Percentiles rank a stretch among this genome's conserved stretches.
Evolutionary conservation across 2,888 invertebrate genomes (phyloP).

Genomic region (Venusia cambrica): DNA sequence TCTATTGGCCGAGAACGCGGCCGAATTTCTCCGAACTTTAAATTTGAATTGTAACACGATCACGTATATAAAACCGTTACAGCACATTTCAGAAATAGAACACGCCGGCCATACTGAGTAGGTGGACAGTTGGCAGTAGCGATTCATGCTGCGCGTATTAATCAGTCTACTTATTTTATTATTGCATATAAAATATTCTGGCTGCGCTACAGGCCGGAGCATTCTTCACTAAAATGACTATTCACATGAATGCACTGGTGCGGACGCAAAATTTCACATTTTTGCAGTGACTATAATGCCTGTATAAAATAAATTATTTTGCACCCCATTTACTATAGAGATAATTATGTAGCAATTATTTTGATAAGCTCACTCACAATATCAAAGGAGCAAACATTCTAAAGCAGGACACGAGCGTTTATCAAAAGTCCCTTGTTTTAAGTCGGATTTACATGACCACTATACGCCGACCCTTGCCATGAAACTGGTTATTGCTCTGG

Average conservation of each 20-base stretch:
- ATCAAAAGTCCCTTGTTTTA: constrained; percentile 55
- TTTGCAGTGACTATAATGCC: too few relatives aligned
- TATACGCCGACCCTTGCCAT: constrained; percentile 31
- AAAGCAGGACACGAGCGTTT: constrained; percentile 44
- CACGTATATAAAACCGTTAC: constrained; percentile 75
- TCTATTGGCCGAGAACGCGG: constrained; percentile 50
- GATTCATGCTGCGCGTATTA: constrained; percentile 70
- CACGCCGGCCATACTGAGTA: constrained; percentile 75
- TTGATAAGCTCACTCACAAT: too few relatives aligned
- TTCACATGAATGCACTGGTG: constrained; percentile 37
- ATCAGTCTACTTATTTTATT: constrained; percentile 73
- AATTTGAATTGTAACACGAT: constrained; percentile 72
- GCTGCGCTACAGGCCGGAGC: constrained; percentile 48
- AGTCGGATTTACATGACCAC: constrained; percentile 48
- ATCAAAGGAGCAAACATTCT: constrained; percentile 25
- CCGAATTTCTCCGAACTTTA: constrained; percentile 77
- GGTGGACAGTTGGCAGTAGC: constrained; percentile 60
- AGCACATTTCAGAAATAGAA: constrained; percentile 80
- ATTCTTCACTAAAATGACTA: constrained; percentile 49
- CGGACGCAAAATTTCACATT: constrained; percentile 24
- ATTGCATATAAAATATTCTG: constrained; percentile 68
- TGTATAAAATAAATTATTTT: too few relatives aligned
- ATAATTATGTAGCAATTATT: too few relatives aligned
- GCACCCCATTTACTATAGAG: too few relatives aligned
- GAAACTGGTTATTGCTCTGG: constrained; percentile 10